Conservation (phyloP, 1,140 invertebrate species). For the Polyergus mexicanus region DNA sequence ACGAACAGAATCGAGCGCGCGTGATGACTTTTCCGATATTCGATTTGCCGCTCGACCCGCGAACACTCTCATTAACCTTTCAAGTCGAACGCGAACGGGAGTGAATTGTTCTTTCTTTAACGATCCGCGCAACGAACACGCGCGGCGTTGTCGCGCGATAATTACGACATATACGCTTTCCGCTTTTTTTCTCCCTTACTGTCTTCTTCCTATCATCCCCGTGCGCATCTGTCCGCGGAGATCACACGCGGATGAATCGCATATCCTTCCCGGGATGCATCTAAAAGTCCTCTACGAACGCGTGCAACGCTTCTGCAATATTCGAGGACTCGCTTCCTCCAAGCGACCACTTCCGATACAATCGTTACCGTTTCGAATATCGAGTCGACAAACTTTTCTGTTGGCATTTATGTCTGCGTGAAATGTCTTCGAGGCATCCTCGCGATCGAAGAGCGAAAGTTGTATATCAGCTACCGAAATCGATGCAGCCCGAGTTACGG, state of each 20-base stretch:
- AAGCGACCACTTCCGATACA: constrained; percentile 42
- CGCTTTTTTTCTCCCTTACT: background rate
- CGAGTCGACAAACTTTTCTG: constrained; percentile 4
- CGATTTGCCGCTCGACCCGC: constrained; percentile 34
- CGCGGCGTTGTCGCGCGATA: constrained; percentile 39
- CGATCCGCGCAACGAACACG: constrained; percentile 18
- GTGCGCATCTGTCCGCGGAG: background rate
- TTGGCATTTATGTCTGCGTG: constrained; percentile 40
- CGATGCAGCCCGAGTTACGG: background rate
- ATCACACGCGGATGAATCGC: background rate
- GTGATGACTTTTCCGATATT: constrained; percentile 60
- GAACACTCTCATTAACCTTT: constrained; percentile 56
- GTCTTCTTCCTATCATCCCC: background rate
- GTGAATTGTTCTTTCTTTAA: constrained; percentile 51
- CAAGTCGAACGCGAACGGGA: constrained; percentile 12
- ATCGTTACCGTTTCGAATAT: constrained; percentile 44
- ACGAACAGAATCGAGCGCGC: constrained; percentile 18
- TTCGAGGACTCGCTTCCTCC: constrained; percentile 36
- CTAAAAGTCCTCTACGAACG: background rate
- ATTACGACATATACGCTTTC: constrained; percentile 16
- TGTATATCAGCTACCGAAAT: background rate
- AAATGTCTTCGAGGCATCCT: constrained; percentile 17
- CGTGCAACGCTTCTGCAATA: background rate
- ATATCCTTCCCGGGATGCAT: background rate
- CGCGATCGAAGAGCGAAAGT: constrained; percentile 9